Evolutionary conservation across 2,888 invertebrate species (phyloP).

Genomic region (Drosophila kanekoi): DNA sequence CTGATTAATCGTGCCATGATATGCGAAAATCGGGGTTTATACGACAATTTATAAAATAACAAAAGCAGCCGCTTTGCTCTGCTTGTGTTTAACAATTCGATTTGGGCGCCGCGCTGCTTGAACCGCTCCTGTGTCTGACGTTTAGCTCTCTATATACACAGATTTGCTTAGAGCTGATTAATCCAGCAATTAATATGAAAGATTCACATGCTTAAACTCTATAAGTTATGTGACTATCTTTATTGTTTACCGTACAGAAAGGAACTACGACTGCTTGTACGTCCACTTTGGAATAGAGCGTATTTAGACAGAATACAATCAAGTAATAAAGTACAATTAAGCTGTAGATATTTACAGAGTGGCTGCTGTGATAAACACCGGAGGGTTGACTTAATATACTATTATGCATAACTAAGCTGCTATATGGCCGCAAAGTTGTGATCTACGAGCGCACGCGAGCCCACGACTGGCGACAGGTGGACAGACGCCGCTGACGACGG

Average conservation of each 20-base stretch:
- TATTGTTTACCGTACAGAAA: conserved; percentile 13
- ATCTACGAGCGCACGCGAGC: conserved; percentile 32
- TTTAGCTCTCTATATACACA: too few relatives aligned
- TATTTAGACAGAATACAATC: conserved; percentile 22
- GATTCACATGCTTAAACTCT: background rate
- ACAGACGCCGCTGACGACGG: conserved; percentile 20
- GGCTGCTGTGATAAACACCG: conserved; percentile 34
- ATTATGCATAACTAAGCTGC: conserved; percentile 25
- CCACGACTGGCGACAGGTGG: background rate
- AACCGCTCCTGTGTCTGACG: background rate
- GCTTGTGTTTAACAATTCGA: background rate
- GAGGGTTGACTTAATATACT: conserved; percentile 24
- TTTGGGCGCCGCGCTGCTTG: background rate
- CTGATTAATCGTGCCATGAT: too few relatives aligned
- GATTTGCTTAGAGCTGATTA: too few relatives aligned
- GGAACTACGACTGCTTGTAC: conserved; percentile 9
- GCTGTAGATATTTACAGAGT: conserved; percentile 22
- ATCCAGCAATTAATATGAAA: background rate
- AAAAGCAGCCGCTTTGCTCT: background rate
- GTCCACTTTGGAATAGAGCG: background rate
- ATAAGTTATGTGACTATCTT: background rate
- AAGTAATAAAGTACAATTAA: conserved; percentile 29
- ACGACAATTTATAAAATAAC: conserved; percentile 67
- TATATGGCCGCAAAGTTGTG: conserved; percentile 11
- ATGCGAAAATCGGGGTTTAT: conserved; percentile 41